Evolutionary conservation across 2,888 invertebrate genomes (phyloP).

Genomic region (Drepanosiphum platanoidis): DNA sequence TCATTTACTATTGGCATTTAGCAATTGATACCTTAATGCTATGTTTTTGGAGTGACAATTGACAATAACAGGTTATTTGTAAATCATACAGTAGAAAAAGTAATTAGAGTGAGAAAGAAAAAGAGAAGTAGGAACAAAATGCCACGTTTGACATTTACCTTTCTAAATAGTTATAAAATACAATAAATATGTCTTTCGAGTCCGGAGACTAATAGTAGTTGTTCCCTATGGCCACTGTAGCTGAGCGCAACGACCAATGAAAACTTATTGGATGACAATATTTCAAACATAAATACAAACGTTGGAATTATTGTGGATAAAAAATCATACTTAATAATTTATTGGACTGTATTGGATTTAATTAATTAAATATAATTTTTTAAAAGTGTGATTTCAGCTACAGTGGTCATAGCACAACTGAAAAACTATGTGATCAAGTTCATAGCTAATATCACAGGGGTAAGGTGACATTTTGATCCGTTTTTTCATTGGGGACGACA

Average conservation of each 20-base stretch:
- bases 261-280: neutral
- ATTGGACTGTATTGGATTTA: too few relatives aligned
- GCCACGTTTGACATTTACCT: slow-evolving; percentile 47
- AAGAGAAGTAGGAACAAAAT: slow-evolving; percentile 58
- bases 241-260: neutral
- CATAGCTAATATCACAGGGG: slow-evolving; percentile 45
- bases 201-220: slow-evolving; percentile 25
- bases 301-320: neutral
- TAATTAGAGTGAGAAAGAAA: slow-evolving; percentile 24
- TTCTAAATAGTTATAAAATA: slow-evolving; percentile 47
- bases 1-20: slow-evolving; percentile 7
- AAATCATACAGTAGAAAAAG: slow-evolving; percentile 14
- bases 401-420: slow-evolving; percentile 3
- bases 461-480: too few relatives aligned
- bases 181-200: slow-evolving; percentile 34
- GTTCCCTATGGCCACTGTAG: neutral
- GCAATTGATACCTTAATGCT: neutral
- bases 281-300: neutral
- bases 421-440: slow-evolving; percentile 22
- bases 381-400: slow-evolving; percentile 13
- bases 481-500: too few relatives aligned
- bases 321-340: neutral
- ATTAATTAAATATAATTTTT: slow-evolving; percentile 6
- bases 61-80: slow-evolving; percentile 3
- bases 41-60: neutral